Evolutionary conservation across 2,888 invertebrate genomes (phyloP).

Genomic region (Torymus aiolomorphi): DNA sequence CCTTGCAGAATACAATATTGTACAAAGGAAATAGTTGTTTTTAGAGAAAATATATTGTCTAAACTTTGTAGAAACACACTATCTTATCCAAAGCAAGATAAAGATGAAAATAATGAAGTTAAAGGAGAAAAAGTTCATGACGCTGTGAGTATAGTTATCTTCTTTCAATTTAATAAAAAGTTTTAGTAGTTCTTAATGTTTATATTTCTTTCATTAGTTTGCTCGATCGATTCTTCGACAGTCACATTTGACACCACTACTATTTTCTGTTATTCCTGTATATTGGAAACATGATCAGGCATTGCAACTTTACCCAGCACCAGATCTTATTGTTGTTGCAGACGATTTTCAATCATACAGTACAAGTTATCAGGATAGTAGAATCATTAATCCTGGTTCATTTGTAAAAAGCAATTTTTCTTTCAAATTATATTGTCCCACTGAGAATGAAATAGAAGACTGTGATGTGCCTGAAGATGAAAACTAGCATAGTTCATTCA

Average conservation of each 20-base stretch:
- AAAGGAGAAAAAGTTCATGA: slow-evolving; percentile 80
- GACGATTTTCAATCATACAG: slow-evolving; percentile 92
- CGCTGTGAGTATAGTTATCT: slow-evolving; percentile 78
- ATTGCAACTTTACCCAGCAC: slow-evolving; percentile 91
- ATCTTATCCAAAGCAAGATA: slow-evolving; percentile 81
- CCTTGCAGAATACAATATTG: slow-evolving; percentile 97
- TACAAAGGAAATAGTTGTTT: slow-evolving; percentile 93
- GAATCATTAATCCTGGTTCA: slow-evolving; percentile 93
- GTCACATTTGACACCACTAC: slow-evolving; percentile 91
- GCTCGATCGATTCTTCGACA: slow-evolving; percentile 93
- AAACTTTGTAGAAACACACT: slow-evolving; percentile 94
- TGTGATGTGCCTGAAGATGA: slow-evolving; percentile 76
- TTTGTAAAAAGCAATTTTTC: slow-evolving; percentile 92
- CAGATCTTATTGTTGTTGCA: slow-evolving; percentile 94
- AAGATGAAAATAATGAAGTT: slow-evolving; percentile 76
- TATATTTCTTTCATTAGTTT: slow-evolving; percentile 78
- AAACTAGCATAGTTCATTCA: background rate
- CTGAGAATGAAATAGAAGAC: slow-evolving; percentile 87
- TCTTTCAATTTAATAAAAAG: slow-evolving; percentile 4
- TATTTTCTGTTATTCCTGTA: slow-evolving; percentile 90
- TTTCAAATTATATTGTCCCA: slow-evolving; percentile 94
- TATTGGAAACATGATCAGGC: slow-evolving; percentile 95
- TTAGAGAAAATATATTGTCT: slow-evolving; percentile 92
- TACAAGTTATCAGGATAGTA: slow-evolving; percentile 84
- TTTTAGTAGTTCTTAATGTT: slow-evolving; percentile 2